phyloP scores from a whole-genome alignment of 2,888 invertebrate genomes.

The Mamestra brassicae region DNA sequence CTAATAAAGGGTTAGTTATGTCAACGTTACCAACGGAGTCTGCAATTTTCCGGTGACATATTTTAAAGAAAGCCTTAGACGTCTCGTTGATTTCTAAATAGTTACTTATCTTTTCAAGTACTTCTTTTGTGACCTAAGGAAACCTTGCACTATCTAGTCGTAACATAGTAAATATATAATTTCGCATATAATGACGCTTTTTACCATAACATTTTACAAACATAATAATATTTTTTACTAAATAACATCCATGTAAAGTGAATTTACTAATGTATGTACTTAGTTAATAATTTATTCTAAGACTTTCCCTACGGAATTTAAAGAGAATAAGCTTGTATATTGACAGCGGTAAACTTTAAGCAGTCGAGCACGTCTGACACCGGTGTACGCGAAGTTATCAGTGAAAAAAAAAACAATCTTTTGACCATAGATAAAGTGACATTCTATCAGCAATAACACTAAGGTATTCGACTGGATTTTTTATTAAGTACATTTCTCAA shows the following conservation, averaged over 20 bases:
- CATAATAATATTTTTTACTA: slow-evolving; percentile 63
- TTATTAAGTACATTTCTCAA: too few species aligned
- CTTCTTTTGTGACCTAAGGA: slow-evolving; percentile 14
- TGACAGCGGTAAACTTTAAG: not conserved
- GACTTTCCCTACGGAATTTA: slow-evolving; percentile 79
- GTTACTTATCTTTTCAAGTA: not conserved
- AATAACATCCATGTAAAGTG: slow-evolving; percentile 82
- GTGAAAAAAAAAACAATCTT: not conserved
- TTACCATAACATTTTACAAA: slow-evolving; percentile 51
- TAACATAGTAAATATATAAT: slow-evolving; percentile 50
- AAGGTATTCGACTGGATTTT: too few species aligned
- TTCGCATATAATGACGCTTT: slow-evolving; percentile 57
- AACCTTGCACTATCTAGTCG: slow-evolving; percentile 47
- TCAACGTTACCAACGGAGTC: too few species aligned
- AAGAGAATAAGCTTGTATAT: slow-evolving; percentile 38
- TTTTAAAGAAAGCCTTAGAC: too few species aligned
- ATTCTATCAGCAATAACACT: not conserved
- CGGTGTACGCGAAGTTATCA: not conserved
- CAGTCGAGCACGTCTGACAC: too few species aligned
- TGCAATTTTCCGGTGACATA: too few species aligned
- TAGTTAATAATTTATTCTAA: slow-evolving; percentile 85
- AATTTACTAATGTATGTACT: slow-evolving; percentile 86
- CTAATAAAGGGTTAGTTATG: too few species aligned
- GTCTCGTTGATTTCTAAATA: not conserved
- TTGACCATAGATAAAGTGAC: not conserved